Evolutionary conservation across 2,888 invertebrate species (phyloP), one percentile per base, ranked within the genome.

Genomic region (Muscina levida): DNA sequence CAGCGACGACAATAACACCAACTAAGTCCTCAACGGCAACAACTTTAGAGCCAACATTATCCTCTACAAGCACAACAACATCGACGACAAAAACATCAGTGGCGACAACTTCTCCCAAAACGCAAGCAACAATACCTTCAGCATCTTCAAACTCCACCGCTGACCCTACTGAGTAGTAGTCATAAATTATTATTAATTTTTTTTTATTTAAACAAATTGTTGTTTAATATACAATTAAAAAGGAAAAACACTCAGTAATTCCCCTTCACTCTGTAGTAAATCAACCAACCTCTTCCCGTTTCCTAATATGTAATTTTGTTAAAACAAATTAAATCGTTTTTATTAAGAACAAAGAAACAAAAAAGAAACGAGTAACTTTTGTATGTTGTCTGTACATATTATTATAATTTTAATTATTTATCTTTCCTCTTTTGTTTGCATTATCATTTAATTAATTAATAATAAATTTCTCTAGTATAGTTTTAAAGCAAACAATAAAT

Each of bases 111-210:
- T 22, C 62, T 17, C 19, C 77, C 15, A 39, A 80, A 17, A 11
- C 82, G 4, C 44, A 70, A 11, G 8, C 79, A 6, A n/a, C 71
- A 24, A 76, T 83, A 77, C 84, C 83, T 48, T 80, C 82, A 46
- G 75, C 72, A 74, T 59, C 74, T 57, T 65, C 83, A 73, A 84
- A 82, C 62, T 84, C 86, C 75, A 83, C 84, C 71, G 87, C 86
- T 75, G 86, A 86, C 78, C 87, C 87, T 82, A 87, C 88, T 85
- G 88, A 88, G 57, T 82, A 82, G 84, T 87, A 85, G 85, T 84
- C 82, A 84, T 85, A 85, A 82, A 80, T 56, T 67, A 19, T 72
- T 39, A 56, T 46, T 67, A 26, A 15, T 8, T 71, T 57, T 24
- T 57, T 68, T 56, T 22, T 73, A 53, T 77, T 67, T 46, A 53